phyloP scores from a whole-genome alignment of 2,888 invertebrate genomes.

The Caenorhabditis doughertyi region DNA sequence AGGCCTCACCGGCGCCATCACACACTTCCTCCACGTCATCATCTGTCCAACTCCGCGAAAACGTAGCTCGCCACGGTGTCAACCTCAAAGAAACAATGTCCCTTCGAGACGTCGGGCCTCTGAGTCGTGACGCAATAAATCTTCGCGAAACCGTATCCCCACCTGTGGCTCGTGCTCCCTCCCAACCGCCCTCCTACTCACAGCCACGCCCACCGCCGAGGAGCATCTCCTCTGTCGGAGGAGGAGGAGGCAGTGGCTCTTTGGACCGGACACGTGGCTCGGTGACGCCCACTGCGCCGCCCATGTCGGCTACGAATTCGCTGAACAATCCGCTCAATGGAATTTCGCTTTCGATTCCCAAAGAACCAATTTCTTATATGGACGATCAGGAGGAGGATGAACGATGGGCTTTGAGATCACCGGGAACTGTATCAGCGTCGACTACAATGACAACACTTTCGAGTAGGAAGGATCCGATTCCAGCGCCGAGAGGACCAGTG shows the following conservation, averaged over 20 bases:
- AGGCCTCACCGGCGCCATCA: constrained; percentile 53
- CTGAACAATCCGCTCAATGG: constrained; percentile 56
- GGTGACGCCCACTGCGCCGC: constrained; percentile 72
- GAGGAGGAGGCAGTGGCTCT: no score
- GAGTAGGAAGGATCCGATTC: constrained; percentile 30
- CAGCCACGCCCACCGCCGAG: constrained; percentile 52
- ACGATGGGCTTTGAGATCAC: constrained; percentile 25
- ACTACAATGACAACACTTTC: constrained; percentile 49
- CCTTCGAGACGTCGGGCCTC: constrained; percentile 61
- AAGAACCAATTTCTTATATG: constrained; percentile 11
- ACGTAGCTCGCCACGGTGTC: constrained; percentile 63
- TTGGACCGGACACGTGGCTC: constrained; percentile 58
- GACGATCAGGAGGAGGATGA: constrained; percentile 33
- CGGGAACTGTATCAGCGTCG: constrained; percentile 16
- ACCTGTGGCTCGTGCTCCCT: constrained; percentile 62
- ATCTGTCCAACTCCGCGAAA: constrained; percentile 61
- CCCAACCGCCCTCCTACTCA: constrained; percentile 60
- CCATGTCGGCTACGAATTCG: constrained; percentile 63
- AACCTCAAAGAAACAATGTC: constrained; percentile 69
- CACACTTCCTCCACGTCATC: constrained; percentile 58
- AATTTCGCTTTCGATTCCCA: constrained; percentile 33
- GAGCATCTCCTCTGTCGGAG: constrained; percentile 35
- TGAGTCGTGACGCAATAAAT: constrained; percentile 56
- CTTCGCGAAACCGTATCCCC: constrained; percentile 56
- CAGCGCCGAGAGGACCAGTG: constrained; percentile 60